Conservation (phyloP, 2,888 invertebrate genomes). For the Dynastes hyllus region DNA sequence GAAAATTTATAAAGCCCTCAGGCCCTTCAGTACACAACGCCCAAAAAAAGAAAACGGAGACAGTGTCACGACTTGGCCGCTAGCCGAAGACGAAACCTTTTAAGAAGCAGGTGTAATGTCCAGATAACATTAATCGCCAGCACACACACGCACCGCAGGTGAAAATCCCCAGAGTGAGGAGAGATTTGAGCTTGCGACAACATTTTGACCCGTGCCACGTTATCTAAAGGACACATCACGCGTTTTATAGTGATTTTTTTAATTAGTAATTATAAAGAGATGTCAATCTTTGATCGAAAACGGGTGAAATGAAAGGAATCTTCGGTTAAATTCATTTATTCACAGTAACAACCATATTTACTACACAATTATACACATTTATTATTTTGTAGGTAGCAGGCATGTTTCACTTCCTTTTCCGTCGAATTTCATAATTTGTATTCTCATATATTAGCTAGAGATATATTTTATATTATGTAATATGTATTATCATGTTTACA, state of each 20-base stretch:
- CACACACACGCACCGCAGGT: slow-evolving; percentile 21
- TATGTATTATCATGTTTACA: slow-evolving; percentile 64
- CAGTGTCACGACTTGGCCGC: not conserved
- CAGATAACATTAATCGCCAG: slow-evolving; percentile 27
- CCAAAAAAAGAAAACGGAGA: not conserved
- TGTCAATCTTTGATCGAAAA: too few relatives aligned
- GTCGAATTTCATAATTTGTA: not conserved
- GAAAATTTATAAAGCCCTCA: too few relatives aligned
- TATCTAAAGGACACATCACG: not conserved
- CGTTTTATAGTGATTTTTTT: not conserved
- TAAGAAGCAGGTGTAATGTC: slow-evolving; percentile 3
- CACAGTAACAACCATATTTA: slow-evolving; percentile 69
- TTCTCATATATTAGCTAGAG: slow-evolving; percentile 21
- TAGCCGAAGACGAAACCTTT: slow-evolving; percentile 24
- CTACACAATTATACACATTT: slow-evolving; percentile 69
- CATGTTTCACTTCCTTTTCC: slow-evolving; percentile 3
- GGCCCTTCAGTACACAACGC: too few relatives aligned
- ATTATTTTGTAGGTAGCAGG: slow-evolving; percentile 54
- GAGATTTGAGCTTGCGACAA: slow-evolving; percentile 20
- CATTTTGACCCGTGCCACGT: not conserved
- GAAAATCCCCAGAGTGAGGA: not conserved
- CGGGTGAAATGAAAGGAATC: slow-evolving; percentile 1
- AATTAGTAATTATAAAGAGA: not conserved
- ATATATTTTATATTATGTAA: slow-evolving; percentile 11
- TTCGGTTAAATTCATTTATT: slow-evolving; percentile 65